Percentiles rank a stretch among this genome's conserved stretches.
Evolutionary conservation across 2,888 invertebrate species (phyloP).

Genomic region (Xanthorhoe spadicearia): DNA sequence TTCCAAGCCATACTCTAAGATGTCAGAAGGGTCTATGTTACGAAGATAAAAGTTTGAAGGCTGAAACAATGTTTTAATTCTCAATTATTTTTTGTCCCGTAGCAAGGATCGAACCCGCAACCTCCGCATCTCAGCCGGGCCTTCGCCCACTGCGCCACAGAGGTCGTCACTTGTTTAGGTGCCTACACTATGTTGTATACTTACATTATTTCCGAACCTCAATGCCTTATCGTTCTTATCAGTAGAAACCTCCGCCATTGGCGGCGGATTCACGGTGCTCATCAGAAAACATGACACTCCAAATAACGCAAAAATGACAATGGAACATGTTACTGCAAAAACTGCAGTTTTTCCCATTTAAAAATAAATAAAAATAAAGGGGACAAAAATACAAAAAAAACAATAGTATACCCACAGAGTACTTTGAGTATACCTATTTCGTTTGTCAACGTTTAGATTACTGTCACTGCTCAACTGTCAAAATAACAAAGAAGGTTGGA

Average conservation of each 20-base stretch:
- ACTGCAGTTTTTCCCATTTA: slow-evolving; percentile 41
- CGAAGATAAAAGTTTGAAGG: slow-evolving; percentile 16
- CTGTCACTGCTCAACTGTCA: no score
- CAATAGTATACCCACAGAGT: no score
- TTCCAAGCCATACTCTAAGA: slow-evolving; percentile 9
- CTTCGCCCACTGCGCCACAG: no score
- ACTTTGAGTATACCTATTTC: no score
- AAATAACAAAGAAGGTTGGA: no score
- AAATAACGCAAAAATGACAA: slow-evolving; percentile 50
- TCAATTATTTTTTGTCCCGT: no score
- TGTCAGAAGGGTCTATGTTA: slow-evolving; percentile 13
- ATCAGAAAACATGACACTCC: slow-evolving; percentile 52
- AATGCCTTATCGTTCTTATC: background rate
- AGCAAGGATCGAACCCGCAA: no score
- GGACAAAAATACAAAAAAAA: background rate
- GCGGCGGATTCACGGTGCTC: slow-evolving; percentile 55
- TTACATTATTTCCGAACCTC: background rate
- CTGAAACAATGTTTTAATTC: slow-evolving; percentile 11
- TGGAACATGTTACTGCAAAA: slow-evolving; percentile 43
- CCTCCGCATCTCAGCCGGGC: no score
- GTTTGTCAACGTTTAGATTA: no score
- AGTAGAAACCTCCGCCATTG: background rate
- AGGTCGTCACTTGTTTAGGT: no score
- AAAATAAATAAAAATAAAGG: slow-evolving; percentile 13
- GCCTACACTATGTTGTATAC: no score